Conservation (phyloP, 2,797 vertebrate genomes). For the Synanceia verrucosa region DNA sequence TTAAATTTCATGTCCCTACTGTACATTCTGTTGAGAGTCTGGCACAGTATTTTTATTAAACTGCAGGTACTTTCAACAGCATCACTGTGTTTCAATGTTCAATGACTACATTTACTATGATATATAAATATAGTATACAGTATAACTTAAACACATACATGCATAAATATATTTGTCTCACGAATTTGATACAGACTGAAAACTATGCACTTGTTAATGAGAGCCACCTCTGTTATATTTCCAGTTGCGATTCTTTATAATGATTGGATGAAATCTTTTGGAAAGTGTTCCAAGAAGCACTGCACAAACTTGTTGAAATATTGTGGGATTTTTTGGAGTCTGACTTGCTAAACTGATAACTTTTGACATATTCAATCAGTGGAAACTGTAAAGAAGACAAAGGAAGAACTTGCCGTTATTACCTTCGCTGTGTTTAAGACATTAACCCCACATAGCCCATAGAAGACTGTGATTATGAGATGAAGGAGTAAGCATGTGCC, state of each 20-base stretch:
- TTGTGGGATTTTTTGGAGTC: neutral
- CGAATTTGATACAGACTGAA: neutral
- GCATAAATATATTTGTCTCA: neutral
- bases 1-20: conserved; percentile 22
- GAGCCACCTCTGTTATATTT: neutral
- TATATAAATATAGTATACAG: no score
- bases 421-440: neutral
- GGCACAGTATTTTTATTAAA: neutral
- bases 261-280: neutral
- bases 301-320: neutral
- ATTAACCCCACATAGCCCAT: neutral
- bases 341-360: neutral
- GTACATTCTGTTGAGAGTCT: neutral
- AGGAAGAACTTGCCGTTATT: neutral
- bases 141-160: no score
- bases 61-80: conserved; percentile 6
- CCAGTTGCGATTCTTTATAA: neutral
- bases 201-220: neutral
- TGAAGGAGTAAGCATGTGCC: neutral
- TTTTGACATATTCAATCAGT: neutral
- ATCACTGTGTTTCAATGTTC: neutral
- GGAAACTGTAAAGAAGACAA: neutral
- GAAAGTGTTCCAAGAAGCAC: neutral
- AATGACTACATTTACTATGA: neutral
- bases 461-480: neutral